Evolutionary conservation across 2,888 invertebrate genomes (phyloP).

Genomic region (Diarsia mendica): DNA sequence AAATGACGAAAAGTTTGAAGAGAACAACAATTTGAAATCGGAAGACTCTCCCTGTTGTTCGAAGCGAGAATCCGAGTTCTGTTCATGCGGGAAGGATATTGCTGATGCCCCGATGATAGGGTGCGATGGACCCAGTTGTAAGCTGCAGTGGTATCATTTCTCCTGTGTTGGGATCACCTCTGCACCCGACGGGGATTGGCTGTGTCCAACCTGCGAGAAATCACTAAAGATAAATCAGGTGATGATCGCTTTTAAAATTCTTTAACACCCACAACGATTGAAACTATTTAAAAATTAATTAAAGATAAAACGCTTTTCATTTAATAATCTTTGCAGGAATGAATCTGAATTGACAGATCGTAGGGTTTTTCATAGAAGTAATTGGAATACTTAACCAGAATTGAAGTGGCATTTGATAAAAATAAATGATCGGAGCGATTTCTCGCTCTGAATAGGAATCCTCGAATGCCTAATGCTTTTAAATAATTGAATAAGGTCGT

Average conservation of each 20-base stretch:
- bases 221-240: constrained; percentile 57
- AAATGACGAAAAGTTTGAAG: constrained; percentile 62
- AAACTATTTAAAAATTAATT: constrained; percentile 1
- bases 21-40: constrained; percentile 47
- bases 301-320: constrained; percentile 25
- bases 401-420: constrained; percentile 47
- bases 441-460: constrained; percentile 23
- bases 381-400: constrained; percentile 53
- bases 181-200: constrained; percentile 80
- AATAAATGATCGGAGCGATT: constrained; percentile 37
- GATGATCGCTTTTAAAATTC: constrained; percentile 36
- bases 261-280: too few relatives aligned
- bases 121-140: constrained; percentile 77
- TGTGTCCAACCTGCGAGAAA: constrained; percentile 76
- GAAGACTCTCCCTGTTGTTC: constrained; percentile 53
- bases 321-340: constrained; percentile 31
- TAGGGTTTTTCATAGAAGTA: constrained; percentile 40
- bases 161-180: constrained; percentile 77
- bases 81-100: constrained; percentile 77
- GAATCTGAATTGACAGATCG: constrained; percentile 28
- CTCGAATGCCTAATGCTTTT: constrained; percentile 20
- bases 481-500: constrained; percentile 24
- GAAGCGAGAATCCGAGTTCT: constrained; percentile 72
- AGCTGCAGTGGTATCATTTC: constrained; percentile 81
- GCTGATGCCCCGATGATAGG: constrained; percentile 79